These are phyloP conservation scores for Clivina fossor DNA, from an alignment of 2,888 invertebrate species.

Conservation along the genomic window DNA sequence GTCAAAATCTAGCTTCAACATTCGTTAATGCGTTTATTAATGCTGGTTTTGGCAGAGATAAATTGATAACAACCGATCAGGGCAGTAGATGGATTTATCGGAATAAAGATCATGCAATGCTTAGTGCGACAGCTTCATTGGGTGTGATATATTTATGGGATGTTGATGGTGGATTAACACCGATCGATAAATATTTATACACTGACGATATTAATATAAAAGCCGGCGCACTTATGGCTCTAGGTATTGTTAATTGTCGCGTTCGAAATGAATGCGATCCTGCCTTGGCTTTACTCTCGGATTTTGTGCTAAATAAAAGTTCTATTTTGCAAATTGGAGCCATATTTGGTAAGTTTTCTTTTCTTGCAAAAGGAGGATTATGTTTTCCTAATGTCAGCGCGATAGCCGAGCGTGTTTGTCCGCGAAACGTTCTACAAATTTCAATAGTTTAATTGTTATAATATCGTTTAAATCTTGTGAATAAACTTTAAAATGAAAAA, in stretches of 20 bases:
- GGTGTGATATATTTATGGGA: conserved; percentile 98
- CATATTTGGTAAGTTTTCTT: conserved; percentile 59
- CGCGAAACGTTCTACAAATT: too few relatives aligned
- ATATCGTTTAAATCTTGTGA: too few relatives aligned
- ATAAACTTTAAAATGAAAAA: too few relatives aligned
- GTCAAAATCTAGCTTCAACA: conserved; percentile 95
- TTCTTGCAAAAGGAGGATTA: too few relatives aligned
- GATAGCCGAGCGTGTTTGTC: too few relatives aligned
- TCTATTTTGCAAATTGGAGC: conserved; percentile 84
- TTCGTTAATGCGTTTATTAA: conserved; percentile 99
- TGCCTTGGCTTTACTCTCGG: conserved; percentile 90
- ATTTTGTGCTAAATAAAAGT: conserved; percentile 87
- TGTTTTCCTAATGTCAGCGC: too few relatives aligned
- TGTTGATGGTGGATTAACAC: conserved; percentile 95
- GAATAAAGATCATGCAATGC: conserved; percentile 97
- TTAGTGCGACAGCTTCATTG: conserved; percentile 95
- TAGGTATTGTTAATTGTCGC: conserved; percentile 97
- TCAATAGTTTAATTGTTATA: too few relatives aligned
- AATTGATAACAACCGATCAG: conserved; percentile 85
- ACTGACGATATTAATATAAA: conserved; percentile 70
- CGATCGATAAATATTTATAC: conserved; percentile 89
- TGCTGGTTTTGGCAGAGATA: conserved; percentile 96
- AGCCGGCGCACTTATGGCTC: conserved; percentile 92
- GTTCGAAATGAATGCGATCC: conserved; percentile 98
- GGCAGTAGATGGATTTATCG: conserved; percentile 89